Conservation (phyloP, 2,888 invertebrate genomes). For the Trichogramma evanescens region DNA sequence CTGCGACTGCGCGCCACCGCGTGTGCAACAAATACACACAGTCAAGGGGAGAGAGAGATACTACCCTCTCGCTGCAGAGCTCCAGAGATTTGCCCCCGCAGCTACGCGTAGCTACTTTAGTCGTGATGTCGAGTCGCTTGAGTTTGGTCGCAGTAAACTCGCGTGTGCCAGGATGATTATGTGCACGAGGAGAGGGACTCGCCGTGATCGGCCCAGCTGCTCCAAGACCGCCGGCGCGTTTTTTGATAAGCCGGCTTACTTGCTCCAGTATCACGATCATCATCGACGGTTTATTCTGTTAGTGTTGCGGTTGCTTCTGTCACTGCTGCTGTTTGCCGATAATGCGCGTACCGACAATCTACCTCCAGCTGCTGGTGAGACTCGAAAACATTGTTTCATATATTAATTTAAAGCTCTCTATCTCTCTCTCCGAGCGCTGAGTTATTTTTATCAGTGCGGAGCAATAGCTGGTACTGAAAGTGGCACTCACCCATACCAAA, state of each 20-base stretch:
- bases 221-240: slow-evolving; percentile 20
- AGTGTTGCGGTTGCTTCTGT: slow-evolving; percentile 6
- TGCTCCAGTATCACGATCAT: slow-evolving; percentile 1
- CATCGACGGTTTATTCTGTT: slow-evolving; percentile 14
- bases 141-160: background rate
- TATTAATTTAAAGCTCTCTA: too few relatives aligned
- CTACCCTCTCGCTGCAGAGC: background rate
- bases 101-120: slow-evolving; percentile 30
- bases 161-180: slow-evolving; percentile 16
- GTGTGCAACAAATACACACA: background rate
- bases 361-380: slow-evolving; percentile 33
- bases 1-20: slow-evolving; percentile 27
- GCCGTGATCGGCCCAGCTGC: slow-evolving; percentile 20
- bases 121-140: slow-evolving; percentile 43
- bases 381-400: too few relatives aligned
- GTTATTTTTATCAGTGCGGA: too few relatives aligned
- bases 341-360: slow-evolving; percentile 27
- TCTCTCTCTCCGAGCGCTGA: too few relatives aligned
- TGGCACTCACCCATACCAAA: too few relatives aligned
- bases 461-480: too few relatives aligned
- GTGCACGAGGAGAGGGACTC: slow-evolving; percentile 17
- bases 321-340: slow-evolving; percentile 15
- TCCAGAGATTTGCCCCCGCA: background rate
- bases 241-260: slow-evolving; percentile 3
- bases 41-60: slow-evolving; percentile 4